Base-by-base conservation (phyloP, 2,888 invertebrate species). In the Hemaris fuciformis region DNA sequence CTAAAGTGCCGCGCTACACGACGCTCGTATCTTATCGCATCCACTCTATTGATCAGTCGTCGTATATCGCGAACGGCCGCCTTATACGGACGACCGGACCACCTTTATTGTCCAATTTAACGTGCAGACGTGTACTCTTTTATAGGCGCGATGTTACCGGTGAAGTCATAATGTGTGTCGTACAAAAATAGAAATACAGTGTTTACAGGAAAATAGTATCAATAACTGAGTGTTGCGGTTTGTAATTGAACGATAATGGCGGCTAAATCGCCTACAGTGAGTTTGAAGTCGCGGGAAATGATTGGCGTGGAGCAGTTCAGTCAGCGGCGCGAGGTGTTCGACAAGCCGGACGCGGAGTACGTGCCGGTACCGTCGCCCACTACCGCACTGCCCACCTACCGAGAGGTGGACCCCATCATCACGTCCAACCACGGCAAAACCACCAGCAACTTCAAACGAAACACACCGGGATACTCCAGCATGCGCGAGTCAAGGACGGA, bases 171-270 rank as follows among this genome's bases (percentile, higher is more conserved):
- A 90, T 89, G 91, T 89, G 91, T 80, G 87, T 80, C 77, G 85
- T 81, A 81, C 89, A 74, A 82, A 91, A 92, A 92, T 91, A 91
- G 91, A 91, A 85, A 80, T 76, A 88, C 83, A 82, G 85, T 87
- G 89, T 87, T 87, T 87, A 85, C 88, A 88, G 90, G 91, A 91
- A 92, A 91, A 90, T 87, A 88, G 85, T 86, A 85, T 88, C 85
- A 89, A 89, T 88, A 87, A 88, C 86, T 88, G 85, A 89, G 89
- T 89, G 89, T 85, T 89, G 91, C 87, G 90, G 91, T 91, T 88
- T 90, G 84, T 89, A 85, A 91, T 90, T 87, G 88, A 85, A 85
- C 89, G 89, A 88, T 89, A 89, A 92, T 91, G 91, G 79, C 83
- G 78, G 84, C 88, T 71, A 90, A 85, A 89, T 91, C 92, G 83